Percentiles rank a stretch among this genome's conserved stretches.
phyloP scores from a whole-genome alignment of 2,888 invertebrate genomes.

The Drosophila mimica region DNA sequence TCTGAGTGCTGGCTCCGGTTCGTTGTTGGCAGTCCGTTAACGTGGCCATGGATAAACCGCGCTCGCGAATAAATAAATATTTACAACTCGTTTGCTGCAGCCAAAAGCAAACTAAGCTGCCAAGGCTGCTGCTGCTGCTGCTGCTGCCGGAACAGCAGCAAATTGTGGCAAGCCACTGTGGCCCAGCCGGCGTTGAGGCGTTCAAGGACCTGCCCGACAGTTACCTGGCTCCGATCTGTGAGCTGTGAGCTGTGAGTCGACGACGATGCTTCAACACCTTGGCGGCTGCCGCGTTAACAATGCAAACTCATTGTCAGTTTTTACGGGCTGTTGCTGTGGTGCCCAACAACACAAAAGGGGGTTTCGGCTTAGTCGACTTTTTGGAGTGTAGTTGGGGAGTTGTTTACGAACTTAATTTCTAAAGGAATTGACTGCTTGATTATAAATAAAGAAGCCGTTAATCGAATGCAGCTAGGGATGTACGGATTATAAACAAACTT shows the following conservation, averaged over 20 bases:
- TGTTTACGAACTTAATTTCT: slow-evolving; percentile 24
- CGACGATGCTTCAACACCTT: slow-evolving; percentile 59
- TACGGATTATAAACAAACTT: not conserved
- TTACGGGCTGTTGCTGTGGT: slow-evolving; percentile 17
- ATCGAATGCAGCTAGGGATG: slow-evolving; percentile 12
- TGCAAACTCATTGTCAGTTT: slow-evolving; percentile 79
- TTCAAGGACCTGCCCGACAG: slow-evolving; percentile 67
- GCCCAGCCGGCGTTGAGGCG: slow-evolving; percentile 62
- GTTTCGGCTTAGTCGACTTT: not conserved
- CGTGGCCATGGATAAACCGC: slow-evolving; percentile 70
- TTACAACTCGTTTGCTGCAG: slow-evolving; percentile 81
- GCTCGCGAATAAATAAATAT: slow-evolving; percentile 79
- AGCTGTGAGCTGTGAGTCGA: slow-evolving; percentile 42
- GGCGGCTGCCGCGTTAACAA: slow-evolving; percentile 68
- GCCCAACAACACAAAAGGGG: not conserved
- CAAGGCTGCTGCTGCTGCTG: slow-evolving; percentile 31
- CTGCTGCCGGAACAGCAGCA: slow-evolving; percentile 41
- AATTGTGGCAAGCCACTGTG: slow-evolving; percentile 31
- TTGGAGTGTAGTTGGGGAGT: slow-evolving; percentile 4
- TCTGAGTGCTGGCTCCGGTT: slow-evolving; percentile 10
- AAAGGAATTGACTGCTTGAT: slow-evolving; percentile 24
- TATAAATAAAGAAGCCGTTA: slow-evolving; percentile 12
- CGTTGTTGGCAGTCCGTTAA: slow-evolving; percentile 57
- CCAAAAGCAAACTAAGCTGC: slow-evolving; percentile 72
- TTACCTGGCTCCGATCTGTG: slow-evolving; percentile 24